Evolutionary conservation across 2,113 vertebrate genomes (phyloP).

Genomic region (Anser brachyrhynchus): DNA sequence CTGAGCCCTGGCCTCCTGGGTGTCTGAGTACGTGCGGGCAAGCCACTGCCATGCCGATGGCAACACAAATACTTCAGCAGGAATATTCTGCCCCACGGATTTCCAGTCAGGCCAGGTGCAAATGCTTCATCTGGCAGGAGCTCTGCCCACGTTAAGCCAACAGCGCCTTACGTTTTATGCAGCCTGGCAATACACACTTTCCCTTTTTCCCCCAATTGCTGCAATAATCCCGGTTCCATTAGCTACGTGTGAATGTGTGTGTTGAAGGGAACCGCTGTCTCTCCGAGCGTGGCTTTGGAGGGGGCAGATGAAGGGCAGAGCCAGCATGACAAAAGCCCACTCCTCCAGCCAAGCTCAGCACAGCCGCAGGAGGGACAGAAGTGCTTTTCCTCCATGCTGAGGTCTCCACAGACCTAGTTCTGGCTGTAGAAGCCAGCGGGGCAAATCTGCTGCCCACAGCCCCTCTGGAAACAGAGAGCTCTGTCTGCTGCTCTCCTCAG

Average conservation of each 20-base stretch:
- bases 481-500: background rate
- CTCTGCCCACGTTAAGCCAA: background rate
- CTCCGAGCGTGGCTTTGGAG: accelerated
- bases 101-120: slow-evolving; percentile 11
- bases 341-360: background rate
- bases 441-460: background rate
- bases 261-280: background rate
- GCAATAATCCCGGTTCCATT: background rate
- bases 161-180: background rate
- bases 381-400: background rate
- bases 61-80: background rate
- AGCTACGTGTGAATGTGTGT: background rate
- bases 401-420: background rate
- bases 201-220: background rate
- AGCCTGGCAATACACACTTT: background rate
- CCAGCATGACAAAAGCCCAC: background rate
- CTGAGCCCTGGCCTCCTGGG: slow-evolving; percentile 26
- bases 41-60: slow-evolving; percentile 32
- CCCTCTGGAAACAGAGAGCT: background rate
- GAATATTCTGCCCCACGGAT: background rate
- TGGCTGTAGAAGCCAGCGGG: background rate
- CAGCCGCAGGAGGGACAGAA: background rate
- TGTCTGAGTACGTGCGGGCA: slow-evolving; percentile 53
- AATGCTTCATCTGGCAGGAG: slow-evolving; percentile 17
- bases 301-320: background rate